These are phyloP conservation scores for Sternarchorhynchus goeldii DNA, from an alignment of 2,797 vertebrate genomes.

Conservation along the genomic window DNA sequence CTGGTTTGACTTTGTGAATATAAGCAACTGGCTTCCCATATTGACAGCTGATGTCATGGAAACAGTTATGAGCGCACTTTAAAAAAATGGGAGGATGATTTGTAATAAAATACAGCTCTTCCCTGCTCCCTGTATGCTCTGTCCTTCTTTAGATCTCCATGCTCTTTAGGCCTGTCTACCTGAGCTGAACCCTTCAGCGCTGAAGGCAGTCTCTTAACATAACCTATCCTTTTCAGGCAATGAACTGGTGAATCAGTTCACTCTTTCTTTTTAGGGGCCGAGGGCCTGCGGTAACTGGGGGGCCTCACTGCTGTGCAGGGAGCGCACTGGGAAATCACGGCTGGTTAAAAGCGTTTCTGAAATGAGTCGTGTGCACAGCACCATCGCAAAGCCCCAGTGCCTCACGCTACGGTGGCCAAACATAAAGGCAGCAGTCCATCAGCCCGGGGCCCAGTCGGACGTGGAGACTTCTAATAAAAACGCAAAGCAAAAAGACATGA, in stretches of 20 bases:
- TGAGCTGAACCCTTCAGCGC: slow-evolving; percentile 41
- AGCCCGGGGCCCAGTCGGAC: slow-evolving; percentile 33
- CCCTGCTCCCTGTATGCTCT: slow-evolving; percentile 30
- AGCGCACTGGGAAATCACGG: slow-evolving; percentile 44
- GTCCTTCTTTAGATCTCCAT: slow-evolving; percentile 47
- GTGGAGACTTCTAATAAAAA: slow-evolving; percentile 40
- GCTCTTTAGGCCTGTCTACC: slow-evolving; percentile 54
- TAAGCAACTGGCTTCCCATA: slow-evolving; percentile 66
- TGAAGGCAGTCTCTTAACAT: slow-evolving; percentile 52
- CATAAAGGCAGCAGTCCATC: slow-evolving; percentile 38
- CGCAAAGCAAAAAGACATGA: slow-evolving; percentile 32
- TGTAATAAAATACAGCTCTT: slow-evolving; percentile 71
- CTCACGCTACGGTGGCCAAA: slow-evolving; percentile 46
- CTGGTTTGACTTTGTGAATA: slow-evolving; percentile 71
- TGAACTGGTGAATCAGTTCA: slow-evolving; percentile 9
- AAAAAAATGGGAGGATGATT: slow-evolving; percentile 67
- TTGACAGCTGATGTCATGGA: slow-evolving; percentile 78
- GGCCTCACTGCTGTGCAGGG: slow-evolving; percentile 39
- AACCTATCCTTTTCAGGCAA: slow-evolving; percentile 53
- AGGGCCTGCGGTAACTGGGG: slow-evolving; percentile 51
- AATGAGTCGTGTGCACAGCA: slow-evolving; percentile 17
- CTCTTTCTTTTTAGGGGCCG: not conserved
- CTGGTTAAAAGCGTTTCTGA: slow-evolving; percentile 52
- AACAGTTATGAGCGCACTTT: slow-evolving; percentile 70
- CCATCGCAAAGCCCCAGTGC: slow-evolving; percentile 23